Base-by-base conservation (phyloP, 2,113 vertebrate genomes). In the Calcarius ornatus region DNA sequence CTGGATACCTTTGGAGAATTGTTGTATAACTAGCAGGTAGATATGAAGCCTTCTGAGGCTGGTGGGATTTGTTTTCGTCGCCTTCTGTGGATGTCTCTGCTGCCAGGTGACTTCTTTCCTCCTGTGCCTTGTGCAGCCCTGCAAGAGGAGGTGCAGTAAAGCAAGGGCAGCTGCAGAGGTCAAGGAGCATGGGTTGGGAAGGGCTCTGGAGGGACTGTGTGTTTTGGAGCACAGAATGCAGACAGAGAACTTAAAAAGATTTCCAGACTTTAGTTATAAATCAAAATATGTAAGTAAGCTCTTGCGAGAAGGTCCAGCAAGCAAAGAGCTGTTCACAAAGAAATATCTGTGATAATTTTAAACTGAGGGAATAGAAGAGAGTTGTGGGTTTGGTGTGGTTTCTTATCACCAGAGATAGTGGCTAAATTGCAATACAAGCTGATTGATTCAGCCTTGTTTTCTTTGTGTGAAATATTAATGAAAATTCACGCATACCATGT, bases 181-280 rank as follows among this genome's bases (percentile, higher is more conserved):
- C 35, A 78, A 80, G 12, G 28, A 53, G 16, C 0, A 0, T 0
- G 1, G 43, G 31, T 6, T 75, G 43, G 69, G 60, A 70, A 89
- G 61, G 18, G 13, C 38, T 11, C 3, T 16, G 51, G 38, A 75
- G 51, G 33, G 19, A 42, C 38, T 2, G 3, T 48, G 28, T 1
- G 0, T 50, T 86, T 81, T 1, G 3, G 51, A 83, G 15, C 11
- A 76, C 6, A 15, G 37, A 84, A 57, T 33, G 20, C 0, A 73
- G 59, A 42, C 0, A 3, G 47, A 50, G 38, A 79, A 71, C 18
- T 54, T 63, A 53, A 61, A 21, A 12, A 31, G 9, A 23, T 73
- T 60, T 84, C 60, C 35, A 56, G 16, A 50, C 24, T 86, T 73
- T 0, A 53, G 16, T 30, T 81, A 12, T 30, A 63, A 78, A 79